phyloP scores from a whole-genome alignment of 2,113 vertebrate species.

The Forbesichthys agassizii region DNA sequence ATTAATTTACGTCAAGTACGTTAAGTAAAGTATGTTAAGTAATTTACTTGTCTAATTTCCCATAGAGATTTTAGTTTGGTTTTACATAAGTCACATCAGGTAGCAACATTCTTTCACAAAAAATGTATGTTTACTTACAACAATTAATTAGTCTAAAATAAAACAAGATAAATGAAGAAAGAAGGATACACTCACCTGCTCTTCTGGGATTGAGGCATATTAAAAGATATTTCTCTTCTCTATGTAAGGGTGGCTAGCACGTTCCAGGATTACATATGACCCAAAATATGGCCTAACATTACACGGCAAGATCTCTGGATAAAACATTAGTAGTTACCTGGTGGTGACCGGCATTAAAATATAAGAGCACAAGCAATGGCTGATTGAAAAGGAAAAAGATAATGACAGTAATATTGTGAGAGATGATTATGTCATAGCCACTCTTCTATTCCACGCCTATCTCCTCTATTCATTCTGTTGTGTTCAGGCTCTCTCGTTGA shows the following conservation, averaged over 20 bases:
- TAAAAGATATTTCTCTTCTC: too few relatives aligned
- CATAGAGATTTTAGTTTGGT: neutral
- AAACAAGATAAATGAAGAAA: too few relatives aligned
- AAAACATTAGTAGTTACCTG: constrained; percentile 58
- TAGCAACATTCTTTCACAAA: neutral
- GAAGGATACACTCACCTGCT: too few relatives aligned
- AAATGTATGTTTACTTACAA: neutral
- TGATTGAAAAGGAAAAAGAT: constrained; percentile 75
- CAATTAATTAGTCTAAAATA: too few relatives aligned
- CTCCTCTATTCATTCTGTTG: constrained; percentile 3
- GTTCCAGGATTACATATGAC: too few relatives aligned
- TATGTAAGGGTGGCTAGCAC: too few relatives aligned
- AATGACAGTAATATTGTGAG: constrained; percentile 72
- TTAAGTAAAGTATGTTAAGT: neutral
- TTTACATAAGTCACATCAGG: neutral
- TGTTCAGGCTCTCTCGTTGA: constrained; percentile 38
- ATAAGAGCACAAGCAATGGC: constrained; percentile 66
- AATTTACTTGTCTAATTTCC: neutral
- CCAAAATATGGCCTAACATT: constrained; percentile 45
- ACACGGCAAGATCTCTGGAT: constrained; percentile 58
- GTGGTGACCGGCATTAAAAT: constrained; percentile 61
- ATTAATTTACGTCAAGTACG: neutral
- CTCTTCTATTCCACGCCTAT: constrained; percentile 25
- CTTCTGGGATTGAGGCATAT: too few relatives aligned
- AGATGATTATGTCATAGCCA: constrained; percentile 65